Conservation (phyloP, 2,113 vertebrate genomes). For the Xiphophorus hellerii region DNA sequence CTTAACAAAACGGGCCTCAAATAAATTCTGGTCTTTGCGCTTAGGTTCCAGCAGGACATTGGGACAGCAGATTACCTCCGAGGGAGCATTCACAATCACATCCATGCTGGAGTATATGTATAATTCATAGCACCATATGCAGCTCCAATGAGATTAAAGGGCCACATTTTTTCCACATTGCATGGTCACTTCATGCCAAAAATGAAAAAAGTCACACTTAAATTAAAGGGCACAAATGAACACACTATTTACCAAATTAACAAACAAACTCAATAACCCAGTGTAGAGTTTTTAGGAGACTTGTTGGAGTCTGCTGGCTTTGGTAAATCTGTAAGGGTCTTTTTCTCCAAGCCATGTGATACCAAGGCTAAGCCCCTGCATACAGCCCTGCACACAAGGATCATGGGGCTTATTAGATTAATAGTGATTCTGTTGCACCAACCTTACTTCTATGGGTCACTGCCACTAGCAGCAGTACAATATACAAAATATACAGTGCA, state of each 20-base stretch:
- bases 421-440: constrained; percentile 74
- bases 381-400: constrained; percentile 65
- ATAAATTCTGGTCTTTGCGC: constrained; percentile 63
- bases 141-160: constrained; percentile 43
- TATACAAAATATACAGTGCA: constrained; percentile 1
- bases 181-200: constrained; percentile 48
- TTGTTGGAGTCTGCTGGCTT: constrained; percentile 43
- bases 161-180: constrained; percentile 44
- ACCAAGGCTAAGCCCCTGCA: constrained; percentile 68
- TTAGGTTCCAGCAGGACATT: constrained; percentile 50
- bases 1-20: constrained; percentile 73
- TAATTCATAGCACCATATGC: constrained; percentile 71
- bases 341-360: constrained; percentile 73
- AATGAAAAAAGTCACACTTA: constrained; percentile 15
- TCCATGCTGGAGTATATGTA: constrained; percentile 67
- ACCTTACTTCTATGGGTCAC: constrained; percentile 42
- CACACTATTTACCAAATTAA: constrained; percentile 4
- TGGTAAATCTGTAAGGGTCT: constrained; percentile 36
- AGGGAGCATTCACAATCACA: constrained; percentile 62
- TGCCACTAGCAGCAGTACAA: constrained; percentile 38
- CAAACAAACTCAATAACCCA: not conserved
- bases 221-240: constrained; percentile 18
- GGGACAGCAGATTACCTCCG: constrained; percentile 66
- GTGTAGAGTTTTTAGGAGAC: not conserved
- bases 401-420: constrained; percentile 81